Percentiles rank a stretch among this genome's conserved stretches.
Conservation (phyloP, 2,113 vertebrate genomes). For the Toxostoma redivivum region DNA sequence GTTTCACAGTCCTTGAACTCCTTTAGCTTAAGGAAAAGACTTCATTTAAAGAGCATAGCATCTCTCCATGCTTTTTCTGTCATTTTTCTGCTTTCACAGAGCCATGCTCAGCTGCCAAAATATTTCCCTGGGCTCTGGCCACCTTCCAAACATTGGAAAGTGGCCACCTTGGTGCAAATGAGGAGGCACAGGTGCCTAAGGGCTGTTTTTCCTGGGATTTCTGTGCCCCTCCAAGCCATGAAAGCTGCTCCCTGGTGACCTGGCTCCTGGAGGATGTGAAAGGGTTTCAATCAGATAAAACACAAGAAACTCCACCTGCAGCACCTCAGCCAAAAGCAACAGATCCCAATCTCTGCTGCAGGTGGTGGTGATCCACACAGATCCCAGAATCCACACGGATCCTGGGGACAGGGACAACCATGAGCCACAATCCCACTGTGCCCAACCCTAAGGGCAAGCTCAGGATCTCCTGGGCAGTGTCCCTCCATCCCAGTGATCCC, state of each 20-base stretch:
- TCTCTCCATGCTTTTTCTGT: not conserved
- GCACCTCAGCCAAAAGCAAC: not conserved
- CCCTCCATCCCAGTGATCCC: not conserved
- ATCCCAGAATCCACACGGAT: fast-evolving
- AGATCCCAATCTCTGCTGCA: not conserved
- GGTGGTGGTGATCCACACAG: fast-evolving
- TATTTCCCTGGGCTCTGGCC: not conserved
- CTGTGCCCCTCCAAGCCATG: not conserved
- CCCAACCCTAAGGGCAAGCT: not conserved
- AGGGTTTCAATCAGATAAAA: not conserved
- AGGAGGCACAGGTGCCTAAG: not conserved
- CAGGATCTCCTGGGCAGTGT: not conserved
- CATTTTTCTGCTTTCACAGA: not conserved
- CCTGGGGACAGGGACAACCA: not conserved
- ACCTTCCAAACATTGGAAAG: not conserved
- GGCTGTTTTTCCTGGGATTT: not conserved
- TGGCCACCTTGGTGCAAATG: not conserved
- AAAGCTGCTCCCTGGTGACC: not conserved
- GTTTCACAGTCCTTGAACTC: not conserved
- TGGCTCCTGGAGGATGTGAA: fast-evolving
- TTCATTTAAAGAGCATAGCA: not conserved
- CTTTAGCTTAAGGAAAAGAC: not conserved
- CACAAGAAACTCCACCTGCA: not conserved
- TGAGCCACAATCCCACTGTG: fast-evolving
- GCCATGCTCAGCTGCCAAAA: not conserved